Evolutionary conservation across 2,113 vertebrate species (phyloP).

Genomic region (Cyphomyrus plagiostoma): DNA sequence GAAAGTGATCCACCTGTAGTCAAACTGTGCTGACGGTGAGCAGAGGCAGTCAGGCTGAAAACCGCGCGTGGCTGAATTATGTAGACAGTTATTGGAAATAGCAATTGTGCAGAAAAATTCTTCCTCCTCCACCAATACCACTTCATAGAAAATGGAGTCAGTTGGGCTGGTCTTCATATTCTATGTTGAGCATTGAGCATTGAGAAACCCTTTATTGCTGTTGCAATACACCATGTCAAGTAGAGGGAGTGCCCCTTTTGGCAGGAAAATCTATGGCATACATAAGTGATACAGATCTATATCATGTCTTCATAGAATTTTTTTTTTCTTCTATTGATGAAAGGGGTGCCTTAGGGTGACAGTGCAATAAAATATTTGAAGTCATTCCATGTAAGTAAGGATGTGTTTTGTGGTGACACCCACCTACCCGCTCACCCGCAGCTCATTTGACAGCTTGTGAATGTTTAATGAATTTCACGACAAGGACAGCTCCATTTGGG

Average conservation of each 20-base stretch:
- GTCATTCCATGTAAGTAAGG: neutral
- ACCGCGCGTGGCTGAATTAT: neutral
- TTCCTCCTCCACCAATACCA: neutral
- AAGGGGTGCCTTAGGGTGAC: neutral
- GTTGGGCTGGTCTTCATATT: neutral
- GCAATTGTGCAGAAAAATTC: neutral
- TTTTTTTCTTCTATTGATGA: neutral
- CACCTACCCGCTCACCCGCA: neutral
- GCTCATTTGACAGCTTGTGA: conserved; percentile 12
- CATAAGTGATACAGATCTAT: neutral
- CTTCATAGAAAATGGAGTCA: neutral
- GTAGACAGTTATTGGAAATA: neutral
- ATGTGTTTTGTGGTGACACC: neutral
- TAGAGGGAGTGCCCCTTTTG: neutral
- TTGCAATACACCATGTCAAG: no score
- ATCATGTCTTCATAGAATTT: neutral
- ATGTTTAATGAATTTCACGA: conserved; percentile 29
- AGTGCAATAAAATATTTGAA: neutral
- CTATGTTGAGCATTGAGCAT: no score
- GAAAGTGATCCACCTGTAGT: neutral
- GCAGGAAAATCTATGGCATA: neutral
- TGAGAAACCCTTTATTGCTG: no score
- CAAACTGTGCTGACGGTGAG: neutral
- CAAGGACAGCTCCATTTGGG: conserved; percentile 26
- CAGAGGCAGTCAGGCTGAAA: neutral